Base-by-base conservation (phyloP, 1,140 invertebrate species). In the Tribolium castaneum region DNA sequence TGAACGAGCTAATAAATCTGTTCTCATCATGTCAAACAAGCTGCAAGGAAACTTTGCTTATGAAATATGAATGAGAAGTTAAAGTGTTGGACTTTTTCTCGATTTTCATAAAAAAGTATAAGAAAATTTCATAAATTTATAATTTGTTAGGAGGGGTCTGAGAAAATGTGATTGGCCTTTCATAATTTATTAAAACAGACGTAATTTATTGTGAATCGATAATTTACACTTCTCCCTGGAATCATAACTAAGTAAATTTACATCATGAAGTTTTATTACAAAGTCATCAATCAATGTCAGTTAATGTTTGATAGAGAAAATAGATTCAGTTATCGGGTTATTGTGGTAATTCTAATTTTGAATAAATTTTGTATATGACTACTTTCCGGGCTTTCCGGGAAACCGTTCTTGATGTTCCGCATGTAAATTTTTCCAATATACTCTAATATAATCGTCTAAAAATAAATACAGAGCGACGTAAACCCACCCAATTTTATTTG, bases 391-490 rank as follows among this genome's bases (percentile, higher is more conserved):
- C 25, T 30, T 30, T 3, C 3, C 25, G 25, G 25, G 25, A 30
- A 30, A 30, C 1, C 25, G n/a, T 45, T 45, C 39, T 45, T 35
- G 5, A 13, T 19, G 54, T 10, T 30, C 7, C 13, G 10, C 19
- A 59, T 22, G 19, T 14, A 19, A 59, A 59, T 59, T 59, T 59
- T 59, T 22, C 22, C 54, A 59, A 59, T 59, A 59, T 59, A 14
- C 54, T 12, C 22, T 30, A 22, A 59, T 25, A 59, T 59, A 59
- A 59, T 66, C 25, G 30, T 14, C 59, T 66, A 66, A 66, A 66
- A 66, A 66, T 66, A 66, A 66, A 66, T 66, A 66, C 54, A 66
- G 14, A 25, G 25, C 30, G 12, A 66, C n/a, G 30, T 66, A 35
- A 59, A 10, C 54, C 54, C 54, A 25, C 2, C 54, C 30, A 66